Evolutionary conservation across 2,113 vertebrate genomes (phyloP).

Genomic region (Thymallus thymallus): DNA sequence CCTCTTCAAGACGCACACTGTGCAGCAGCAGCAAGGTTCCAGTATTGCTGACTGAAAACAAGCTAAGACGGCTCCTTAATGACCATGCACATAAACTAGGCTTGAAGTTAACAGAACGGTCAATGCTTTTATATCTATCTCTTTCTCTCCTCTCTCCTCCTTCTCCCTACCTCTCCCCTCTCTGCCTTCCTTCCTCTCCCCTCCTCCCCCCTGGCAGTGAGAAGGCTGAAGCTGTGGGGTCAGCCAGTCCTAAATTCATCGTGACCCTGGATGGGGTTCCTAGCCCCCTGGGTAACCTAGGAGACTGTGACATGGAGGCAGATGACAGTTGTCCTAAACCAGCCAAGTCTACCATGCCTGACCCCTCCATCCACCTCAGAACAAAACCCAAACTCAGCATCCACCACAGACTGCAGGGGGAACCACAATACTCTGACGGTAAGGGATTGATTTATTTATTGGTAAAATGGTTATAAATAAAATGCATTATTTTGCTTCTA

Average conservation of each 20-base stretch:
- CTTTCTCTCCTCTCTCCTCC: no score
- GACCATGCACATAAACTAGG: no score
- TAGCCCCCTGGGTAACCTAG: conserved; percentile 84
- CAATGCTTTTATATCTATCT: no score
- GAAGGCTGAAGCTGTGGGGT: conserved; percentile 26
- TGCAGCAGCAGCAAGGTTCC: no score
- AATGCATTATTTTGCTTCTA: no score
- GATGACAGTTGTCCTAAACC: conserved; percentile 70
- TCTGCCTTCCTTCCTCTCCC: no score
- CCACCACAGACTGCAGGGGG: conserved; percentile 77
- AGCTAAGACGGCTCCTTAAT: no score
- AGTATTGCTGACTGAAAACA: no score
- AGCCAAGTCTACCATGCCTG: conserved; percentile 50
- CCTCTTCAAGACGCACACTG: no score
- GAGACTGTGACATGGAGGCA: conserved; percentile 81
- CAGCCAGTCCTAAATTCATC: conserved; percentile 84
- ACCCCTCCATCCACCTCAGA: conserved; percentile 47
- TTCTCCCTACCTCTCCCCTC: no score
- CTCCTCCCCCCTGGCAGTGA: conserved; percentile 50
- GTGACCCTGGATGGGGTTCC: conserved; percentile 95
- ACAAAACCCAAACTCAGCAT: conserved; percentile 75
- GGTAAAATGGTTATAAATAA: no score
- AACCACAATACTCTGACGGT: conserved; percentile 74
- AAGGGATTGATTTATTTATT: conserved; percentile 17
- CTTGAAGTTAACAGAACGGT: no score